A percentile compares a stretch with the other conserved stretches of the same genome.
These are phyloP conservation scores for Falco rusticolus DNA, from an alignment of 2,797 vertebrate species.

Conservation along the genomic window DNA sequence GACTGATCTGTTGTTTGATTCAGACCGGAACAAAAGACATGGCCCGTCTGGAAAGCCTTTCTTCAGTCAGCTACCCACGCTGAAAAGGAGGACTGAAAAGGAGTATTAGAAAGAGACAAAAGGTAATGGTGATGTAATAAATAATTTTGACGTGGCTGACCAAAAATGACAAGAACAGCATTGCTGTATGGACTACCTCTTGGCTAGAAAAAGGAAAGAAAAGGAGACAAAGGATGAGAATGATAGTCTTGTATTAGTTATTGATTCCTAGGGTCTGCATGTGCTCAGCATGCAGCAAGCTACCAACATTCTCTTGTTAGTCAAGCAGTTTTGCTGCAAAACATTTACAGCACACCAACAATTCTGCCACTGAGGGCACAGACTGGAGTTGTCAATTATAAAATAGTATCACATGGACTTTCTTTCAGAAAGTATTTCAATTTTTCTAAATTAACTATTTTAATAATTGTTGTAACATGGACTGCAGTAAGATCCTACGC, in stretches of 20 bases:
- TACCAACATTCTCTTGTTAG: background rate
- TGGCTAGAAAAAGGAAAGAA: background rate
- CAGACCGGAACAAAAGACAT: background rate
- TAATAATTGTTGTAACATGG: background rate
- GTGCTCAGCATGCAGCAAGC: background rate
- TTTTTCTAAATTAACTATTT: background rate
- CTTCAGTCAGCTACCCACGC: background rate
- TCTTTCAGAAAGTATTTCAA: constrained; percentile 22
- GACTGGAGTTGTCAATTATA: constrained; percentile 18
- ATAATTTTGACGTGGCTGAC: background rate
- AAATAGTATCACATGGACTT: background rate
- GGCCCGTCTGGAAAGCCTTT: background rate
- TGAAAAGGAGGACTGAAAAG: background rate
- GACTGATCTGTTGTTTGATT: background rate
- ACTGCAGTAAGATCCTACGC: background rate
- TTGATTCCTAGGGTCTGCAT: background rate
- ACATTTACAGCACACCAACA: background rate
- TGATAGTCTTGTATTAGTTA: background rate
- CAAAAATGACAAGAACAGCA: background rate
- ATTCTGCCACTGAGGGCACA: background rate
- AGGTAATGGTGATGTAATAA: background rate
- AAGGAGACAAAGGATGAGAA: background rate
- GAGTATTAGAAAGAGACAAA: background rate
- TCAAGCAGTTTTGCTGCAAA: background rate
- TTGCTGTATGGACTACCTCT: background rate